Base-by-base conservation (phyloP, 2,113 vertebrate genomes). In the Pyxicephalus adspersus region DNA sequence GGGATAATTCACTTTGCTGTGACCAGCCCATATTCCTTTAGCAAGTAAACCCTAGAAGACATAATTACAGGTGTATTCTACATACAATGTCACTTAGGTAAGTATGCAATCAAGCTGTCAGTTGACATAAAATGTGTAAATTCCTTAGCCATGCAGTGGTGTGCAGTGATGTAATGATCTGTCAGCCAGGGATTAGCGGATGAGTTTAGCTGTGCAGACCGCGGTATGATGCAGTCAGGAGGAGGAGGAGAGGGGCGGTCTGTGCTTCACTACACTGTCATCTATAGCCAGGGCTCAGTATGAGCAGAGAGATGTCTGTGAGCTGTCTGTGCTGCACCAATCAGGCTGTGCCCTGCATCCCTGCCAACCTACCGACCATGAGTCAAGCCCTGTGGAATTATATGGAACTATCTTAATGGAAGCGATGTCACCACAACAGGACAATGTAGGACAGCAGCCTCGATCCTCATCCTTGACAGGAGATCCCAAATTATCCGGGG, bases 391-490 rank as follows among this genome's bases (percentile, higher is more conserved):
- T 51, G 64, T 58, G 80, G 68, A 29, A 57, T 65, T 66, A 70
- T 58, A 50, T 19, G 85, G 84, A 64, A 63, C 45, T 26, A 74
- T 85, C 87, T 90, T 87, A 65, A 91, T 91, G 91, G 90, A 90
- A 88, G 90, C 90, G 76, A 92, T 93, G 92, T 93, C 91, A 83
- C 90, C 93, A 52, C 91, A 91, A 86, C 91, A 92, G 85, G 91
- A 92, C 83, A 91, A 89, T 84, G 85, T 92, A 52, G 90, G 87
- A 64, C 89, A 91, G 77, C 89, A 91, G 78, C 79, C 84, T 52
- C 91, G 92, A 83, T 91, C 92, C 60, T 90, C 88, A 29, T 92
- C 92, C 54, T 83, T 93, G 83, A 88, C 91, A n/a, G 90, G 89
- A 23, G 89, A 91, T 66, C 87, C 85, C 77, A 86, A 87, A 71